Conservation (phyloP, 1,140 invertebrate species). For the Zaprionus ghesquierei region DNA sequence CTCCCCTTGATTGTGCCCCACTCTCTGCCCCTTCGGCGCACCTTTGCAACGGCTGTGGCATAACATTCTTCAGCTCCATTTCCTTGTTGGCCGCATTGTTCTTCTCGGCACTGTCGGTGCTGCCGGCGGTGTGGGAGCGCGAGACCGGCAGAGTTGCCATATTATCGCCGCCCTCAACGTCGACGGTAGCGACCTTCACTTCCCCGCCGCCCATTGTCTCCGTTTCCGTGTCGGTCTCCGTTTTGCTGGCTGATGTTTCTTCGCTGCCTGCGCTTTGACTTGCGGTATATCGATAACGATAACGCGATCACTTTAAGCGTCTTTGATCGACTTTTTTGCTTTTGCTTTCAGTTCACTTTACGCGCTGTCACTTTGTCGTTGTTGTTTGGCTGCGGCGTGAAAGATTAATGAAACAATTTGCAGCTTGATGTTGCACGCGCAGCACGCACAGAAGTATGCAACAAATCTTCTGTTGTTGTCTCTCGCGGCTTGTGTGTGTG, state of each 20-base stretch:
- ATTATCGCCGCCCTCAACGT: constrained; percentile 91
- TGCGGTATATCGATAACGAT: constrained; percentile 31
- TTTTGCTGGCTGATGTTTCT: constrained; percentile 55
- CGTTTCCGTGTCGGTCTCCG: constrained; percentile 75
- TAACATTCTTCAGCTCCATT: constrained; percentile 92
- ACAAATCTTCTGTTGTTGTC: constrained; percentile 44
- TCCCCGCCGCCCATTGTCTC: constrained; percentile 88
- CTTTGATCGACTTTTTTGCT: constrained; percentile 2
- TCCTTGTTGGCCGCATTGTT: constrained; percentile 92
- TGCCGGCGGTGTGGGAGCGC: constrained; percentile 86
- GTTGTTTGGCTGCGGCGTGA: constrained; percentile 32
- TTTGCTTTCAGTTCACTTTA: constrained; percentile 22
- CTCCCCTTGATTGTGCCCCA: background rate
- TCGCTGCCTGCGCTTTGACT: background rate
- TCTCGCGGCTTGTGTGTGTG: background rate
- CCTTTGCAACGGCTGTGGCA: constrained; percentile 91
- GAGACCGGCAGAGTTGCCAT: constrained; percentile 92
- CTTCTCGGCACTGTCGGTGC: constrained; percentile 89
- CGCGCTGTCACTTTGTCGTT: constrained; percentile 17
- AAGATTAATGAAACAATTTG: constrained; percentile 68
- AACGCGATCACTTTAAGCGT: background rate
- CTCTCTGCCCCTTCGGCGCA: constrained; percentile 65
- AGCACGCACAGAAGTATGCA: constrained; percentile 41
- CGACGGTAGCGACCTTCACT: constrained; percentile 93
- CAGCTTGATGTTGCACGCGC: constrained; percentile 36